A percentile compares a stretch with the other conserved stretches of the same genome.
Conservation (phyloP, 2,113 vertebrate species). For the Bufo gargarizans region DNA sequence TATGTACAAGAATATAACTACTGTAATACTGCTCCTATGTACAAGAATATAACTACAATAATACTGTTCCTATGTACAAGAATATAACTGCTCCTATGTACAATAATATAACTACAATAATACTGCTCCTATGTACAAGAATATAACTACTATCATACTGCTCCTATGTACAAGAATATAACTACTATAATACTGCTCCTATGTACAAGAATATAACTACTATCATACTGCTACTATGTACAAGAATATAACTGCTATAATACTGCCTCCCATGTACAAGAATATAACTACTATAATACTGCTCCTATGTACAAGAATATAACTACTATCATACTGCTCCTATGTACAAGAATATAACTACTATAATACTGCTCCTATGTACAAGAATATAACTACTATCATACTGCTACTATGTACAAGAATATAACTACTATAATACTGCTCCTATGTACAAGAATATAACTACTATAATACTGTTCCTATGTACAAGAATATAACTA, state of each 20-base stretch:
- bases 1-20: neutral
- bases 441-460: neutral
- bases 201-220: neutral
- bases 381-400: neutral
- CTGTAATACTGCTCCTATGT: neutral
- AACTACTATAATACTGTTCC: neutral
- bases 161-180: neutral
- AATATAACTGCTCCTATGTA: neutral
- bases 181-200: neutral
- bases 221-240: neutral
- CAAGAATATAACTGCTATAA: neutral
- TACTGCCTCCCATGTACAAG: neutral
- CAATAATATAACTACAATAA: too few species aligned
- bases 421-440: neutral
- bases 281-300: slow-evolving; percentile 7
- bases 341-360: neutral
- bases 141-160: too few species aligned
- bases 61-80: neutral
- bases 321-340: neutral
- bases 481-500: neutral
- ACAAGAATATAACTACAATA: neutral
- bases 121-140: too few species aligned
- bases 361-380: neutral
- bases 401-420: neutral
- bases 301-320: neutral